Percentiles rank a stretch among this genome's conserved stretches.
phyloP scores from a whole-genome alignment of 2,797 vertebrate species.

The Ispidina picta region DNA sequence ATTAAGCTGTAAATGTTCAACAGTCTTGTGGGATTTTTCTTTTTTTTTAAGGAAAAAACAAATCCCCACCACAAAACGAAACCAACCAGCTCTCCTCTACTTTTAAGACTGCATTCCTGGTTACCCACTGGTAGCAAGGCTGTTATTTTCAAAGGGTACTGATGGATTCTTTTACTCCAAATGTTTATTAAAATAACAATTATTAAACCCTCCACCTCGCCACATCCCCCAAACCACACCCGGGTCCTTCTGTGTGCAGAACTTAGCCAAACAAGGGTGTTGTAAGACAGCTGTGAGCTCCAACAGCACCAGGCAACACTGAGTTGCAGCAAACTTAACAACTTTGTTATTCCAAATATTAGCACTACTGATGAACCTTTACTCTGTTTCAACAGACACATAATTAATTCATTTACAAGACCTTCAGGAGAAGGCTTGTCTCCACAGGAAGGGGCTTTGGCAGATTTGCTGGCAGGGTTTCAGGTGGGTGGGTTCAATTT shows the following conservation, averaged over 20 bases:
- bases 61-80: background rate
- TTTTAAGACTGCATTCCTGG: background rate
- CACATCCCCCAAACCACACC: background rate
- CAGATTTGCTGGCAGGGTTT: background rate
- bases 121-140: background rate
- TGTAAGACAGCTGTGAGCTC: background rate
- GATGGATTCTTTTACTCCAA: background rate
- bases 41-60: background rate
- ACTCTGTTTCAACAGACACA: slow-evolving; percentile 32
- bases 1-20: slow-evolving; percentile 48
- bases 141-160: slow-evolving; percentile 26
- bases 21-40: background rate
- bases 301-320: background rate
- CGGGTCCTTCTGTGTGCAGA: background rate
- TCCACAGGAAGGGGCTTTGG: slow-evolving; percentile 1
- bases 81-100: background rate
- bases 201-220: background rate
- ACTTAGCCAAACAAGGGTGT: slow-evolving; percentile 17
- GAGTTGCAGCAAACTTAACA: slow-evolving; percentile 40
- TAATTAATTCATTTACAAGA: slow-evolving; percentile 48
- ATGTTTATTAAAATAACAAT: slow-evolving; percentile 44
- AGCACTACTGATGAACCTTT: slow-evolving; percentile 22
- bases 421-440: slow-evolving; percentile 39
- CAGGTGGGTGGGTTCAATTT: slow-evolving; percentile 20
- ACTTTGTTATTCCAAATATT: slow-evolving; percentile 53